Conservation (phyloP, 1,140 invertebrate species). For the Sesamia nonagrioides region DNA sequence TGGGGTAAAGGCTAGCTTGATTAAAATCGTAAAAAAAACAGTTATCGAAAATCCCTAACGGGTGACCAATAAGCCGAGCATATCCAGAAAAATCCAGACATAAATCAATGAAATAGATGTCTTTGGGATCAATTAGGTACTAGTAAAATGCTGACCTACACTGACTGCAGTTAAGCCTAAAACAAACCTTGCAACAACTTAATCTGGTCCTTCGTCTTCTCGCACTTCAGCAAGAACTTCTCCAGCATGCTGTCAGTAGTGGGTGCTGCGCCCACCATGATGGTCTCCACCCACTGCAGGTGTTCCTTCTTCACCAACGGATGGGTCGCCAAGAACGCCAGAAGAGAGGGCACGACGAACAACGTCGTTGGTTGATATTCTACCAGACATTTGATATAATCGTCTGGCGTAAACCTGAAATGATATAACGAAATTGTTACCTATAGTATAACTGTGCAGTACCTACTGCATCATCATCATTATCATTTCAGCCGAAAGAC, state of each 20-base stretch:
- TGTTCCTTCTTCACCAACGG: constrained; percentile 89
- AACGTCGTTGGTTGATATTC: constrained; percentile 89
- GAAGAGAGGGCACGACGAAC: constrained; percentile 90
- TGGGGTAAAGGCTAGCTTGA: no score
- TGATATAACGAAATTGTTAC: neutral
- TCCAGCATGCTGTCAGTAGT: constrained; percentile 89
- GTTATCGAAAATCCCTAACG: no score
- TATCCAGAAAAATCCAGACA: no score
- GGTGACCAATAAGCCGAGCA: no score
- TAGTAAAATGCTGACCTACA: neutral
- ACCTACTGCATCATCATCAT: no score
- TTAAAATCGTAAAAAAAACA: no score
- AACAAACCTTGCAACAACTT: constrained; percentile 88
- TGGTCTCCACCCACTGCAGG: constrained; percentile 87
- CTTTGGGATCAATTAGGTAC: no score
- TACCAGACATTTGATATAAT: constrained; percentile 89
- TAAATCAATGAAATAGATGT: no score
- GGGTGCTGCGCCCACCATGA: constrained; percentile 90
- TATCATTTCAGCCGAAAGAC: no score
- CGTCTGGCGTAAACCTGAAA: constrained; percentile 90
- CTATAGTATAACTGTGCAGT: no score
- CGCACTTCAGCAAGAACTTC: constrained; percentile 88
- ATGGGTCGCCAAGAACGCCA: constrained; percentile 90
- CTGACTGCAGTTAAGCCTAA: neutral
- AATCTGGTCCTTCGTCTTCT: constrained; percentile 87